Evolutionary conservation across 2,113 vertebrate genomes (phyloP).

Genomic region (Microtus montanus): DNA sequence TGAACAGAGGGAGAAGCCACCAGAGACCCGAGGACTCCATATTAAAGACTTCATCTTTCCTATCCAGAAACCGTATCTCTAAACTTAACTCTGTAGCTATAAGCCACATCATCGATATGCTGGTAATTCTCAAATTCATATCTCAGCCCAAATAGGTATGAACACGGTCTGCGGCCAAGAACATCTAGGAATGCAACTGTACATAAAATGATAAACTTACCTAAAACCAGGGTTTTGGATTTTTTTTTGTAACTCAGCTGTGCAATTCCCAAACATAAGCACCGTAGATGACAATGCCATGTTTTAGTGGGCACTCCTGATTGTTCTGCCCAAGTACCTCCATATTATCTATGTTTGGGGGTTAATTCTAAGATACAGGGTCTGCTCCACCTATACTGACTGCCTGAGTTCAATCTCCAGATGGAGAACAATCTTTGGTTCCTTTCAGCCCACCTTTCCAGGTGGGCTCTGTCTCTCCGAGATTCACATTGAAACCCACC

Average conservation of each 20-base stretch:
- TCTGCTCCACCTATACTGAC: not conserved
- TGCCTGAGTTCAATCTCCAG: not conserved
- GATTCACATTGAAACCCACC: not conserved
- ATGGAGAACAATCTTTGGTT: not conserved
- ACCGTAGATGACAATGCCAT: not conserved
- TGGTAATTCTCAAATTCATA: not conserved
- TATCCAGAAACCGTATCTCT: not conserved
- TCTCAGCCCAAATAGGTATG: not conserved
- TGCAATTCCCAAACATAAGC: not conserved
- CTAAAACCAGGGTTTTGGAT: not conserved
- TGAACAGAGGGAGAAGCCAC: not conserved
- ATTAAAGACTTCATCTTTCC: not conserved
- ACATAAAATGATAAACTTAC: not conserved
- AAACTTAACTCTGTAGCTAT: not conserved
- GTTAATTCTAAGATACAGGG: constrained; percentile 8
- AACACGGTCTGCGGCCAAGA: not conserved
- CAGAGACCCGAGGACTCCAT: not conserved
- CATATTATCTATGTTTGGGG: not conserved
- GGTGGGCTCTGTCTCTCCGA: not conserved
- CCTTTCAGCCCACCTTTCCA: not conserved
- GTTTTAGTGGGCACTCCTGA: not conserved
- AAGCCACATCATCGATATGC: not conserved
- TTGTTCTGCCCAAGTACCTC: not conserved
- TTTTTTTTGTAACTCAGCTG: not conserved
- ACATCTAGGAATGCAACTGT: not conserved